Base-by-base conservation (phyloP, 2,888 invertebrate genomes). In the Harpalus rufipes region DNA sequence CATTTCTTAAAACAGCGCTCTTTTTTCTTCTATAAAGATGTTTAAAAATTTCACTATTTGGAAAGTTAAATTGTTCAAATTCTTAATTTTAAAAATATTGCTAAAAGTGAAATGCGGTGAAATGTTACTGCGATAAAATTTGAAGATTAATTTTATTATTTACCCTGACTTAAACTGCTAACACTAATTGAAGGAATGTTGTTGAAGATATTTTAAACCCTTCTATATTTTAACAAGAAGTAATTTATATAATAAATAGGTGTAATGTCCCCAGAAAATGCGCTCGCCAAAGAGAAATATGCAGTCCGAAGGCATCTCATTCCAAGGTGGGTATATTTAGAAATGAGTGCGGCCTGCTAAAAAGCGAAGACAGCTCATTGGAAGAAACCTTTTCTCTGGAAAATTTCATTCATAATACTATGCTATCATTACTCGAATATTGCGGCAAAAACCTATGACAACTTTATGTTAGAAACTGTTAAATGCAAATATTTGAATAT, bases 271-370 rank as follows among this genome's bases (percentile, higher is more conserved):
- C 32, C 39, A 63, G 61, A 82, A 82, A 56, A 82, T 32, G 56
- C 10, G 56, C 59, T 74, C 25, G 59, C 74, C 58, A 83, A 83
- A 76, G 74, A 83, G 82, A 76, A 74, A 74, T 74, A 83, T 76
- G 58, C 68, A 72, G 61, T 74, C 14, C 16, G 56, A 68, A 68
- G 41, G 65, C 59, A 58, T 83, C 74, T 76, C 83, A 78, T 84
- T 63, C 84, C 84, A 78, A 84, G 65, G 63, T 78, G 65, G 63
- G 51, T 84, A 84, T 78, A 84, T 84, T 84, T 84, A 84, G 84
- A 84, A 84, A 78, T 63, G 76, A 84, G 78, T 84, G 25, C 78
- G 65, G 84, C 41, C 82, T 83, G 83, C 59, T 83, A 74, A 83
- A 83, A 83, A 83, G 32, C 63, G 44, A 58, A 82, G 72, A 72